Percentiles rank a stretch among this genome's conserved stretches.
These are phyloP conservation scores for Lagocephalus sceleratus DNA, from an alignment of 2,797 vertebrate species.

Conservation along the genomic window DNA sequence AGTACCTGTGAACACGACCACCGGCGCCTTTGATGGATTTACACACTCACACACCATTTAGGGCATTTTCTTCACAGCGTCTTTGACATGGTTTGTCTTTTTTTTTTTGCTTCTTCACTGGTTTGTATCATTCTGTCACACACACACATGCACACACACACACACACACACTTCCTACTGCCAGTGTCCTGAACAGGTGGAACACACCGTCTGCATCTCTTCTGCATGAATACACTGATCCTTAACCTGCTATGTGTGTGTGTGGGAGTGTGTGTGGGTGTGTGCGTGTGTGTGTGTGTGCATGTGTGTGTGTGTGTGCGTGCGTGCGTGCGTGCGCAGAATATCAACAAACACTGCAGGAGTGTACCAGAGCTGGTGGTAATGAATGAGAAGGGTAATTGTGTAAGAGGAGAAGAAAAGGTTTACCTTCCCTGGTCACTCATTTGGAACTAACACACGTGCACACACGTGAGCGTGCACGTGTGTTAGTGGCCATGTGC, in stretches of 20 bases:
- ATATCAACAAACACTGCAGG: constrained; percentile 4
- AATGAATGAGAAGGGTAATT: constrained; percentile 30
- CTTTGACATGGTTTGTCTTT: constrained; percentile 19
- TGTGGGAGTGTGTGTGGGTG: not conserved
- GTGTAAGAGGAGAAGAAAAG: constrained; percentile 9
- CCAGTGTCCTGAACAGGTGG: constrained; percentile 43
- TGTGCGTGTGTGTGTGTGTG: constrained; percentile 6
- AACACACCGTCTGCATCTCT: constrained; percentile 46
- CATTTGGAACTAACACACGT: constrained; percentile 47
- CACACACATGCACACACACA: constrained; percentile 4
- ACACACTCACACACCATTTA: constrained; percentile 21
- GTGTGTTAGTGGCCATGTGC: no score
- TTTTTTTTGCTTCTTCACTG: constrained; percentile 11
- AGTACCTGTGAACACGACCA: constrained; percentile 28
- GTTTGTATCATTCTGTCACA: constrained; percentile 21
- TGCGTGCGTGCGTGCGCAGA: constrained; percentile 2
- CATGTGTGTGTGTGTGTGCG: not conserved
- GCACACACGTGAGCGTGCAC: no score
- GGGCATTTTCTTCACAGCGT: constrained; percentile 27
- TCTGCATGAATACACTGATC: constrained; percentile 58
- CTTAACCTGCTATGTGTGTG: constrained; percentile 46
- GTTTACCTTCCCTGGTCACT: constrained; percentile 48
- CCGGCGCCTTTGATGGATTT: constrained; percentile 14
- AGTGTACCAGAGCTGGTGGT: constrained; percentile 15
- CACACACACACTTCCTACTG: constrained; percentile 5